Percentiles rank a stretch among this genome's conserved stretches.
These are phyloP conservation scores for Thera britannica DNA, from an alignment of 2,888 invertebrate genomes.

Conservation along the genomic window DNA sequence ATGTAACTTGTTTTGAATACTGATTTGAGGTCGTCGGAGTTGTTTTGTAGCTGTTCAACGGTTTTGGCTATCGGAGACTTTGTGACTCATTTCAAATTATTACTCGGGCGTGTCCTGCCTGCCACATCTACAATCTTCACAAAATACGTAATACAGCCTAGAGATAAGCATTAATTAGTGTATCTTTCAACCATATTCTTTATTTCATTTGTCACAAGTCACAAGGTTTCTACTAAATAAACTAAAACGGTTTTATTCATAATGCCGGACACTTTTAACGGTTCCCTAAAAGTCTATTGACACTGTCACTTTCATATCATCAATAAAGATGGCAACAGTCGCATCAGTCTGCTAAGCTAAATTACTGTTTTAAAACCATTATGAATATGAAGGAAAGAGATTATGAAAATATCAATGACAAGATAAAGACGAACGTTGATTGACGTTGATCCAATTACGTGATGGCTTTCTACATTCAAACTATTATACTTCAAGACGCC, in stretches of 20 bases:
- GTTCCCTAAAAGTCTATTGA: too few species aligned
- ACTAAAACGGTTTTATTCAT: too few species aligned
- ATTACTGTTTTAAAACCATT: too few species aligned
- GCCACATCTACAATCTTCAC: slow-evolving; percentile 51
- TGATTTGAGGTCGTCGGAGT: slow-evolving; percentile 39
- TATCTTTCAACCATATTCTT: neutral
- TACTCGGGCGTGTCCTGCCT: slow-evolving; percentile 56
- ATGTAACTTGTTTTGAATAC: slow-evolving; percentile 41
- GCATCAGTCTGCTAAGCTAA: too few species aligned
- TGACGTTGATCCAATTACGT: neutral
- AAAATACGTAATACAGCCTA: neutral
- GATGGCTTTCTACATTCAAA: too few species aligned
- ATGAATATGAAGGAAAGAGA: too few species aligned
- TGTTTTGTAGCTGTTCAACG: slow-evolving; percentile 56
- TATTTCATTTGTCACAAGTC: neutral
- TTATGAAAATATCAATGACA: neutral
- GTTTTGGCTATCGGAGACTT: slow-evolving; percentile 58
- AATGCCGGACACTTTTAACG: too few species aligned
- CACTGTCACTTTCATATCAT: too few species aligned
- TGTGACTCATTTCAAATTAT: slow-evolving; percentile 72
- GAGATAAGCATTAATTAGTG: neutral
- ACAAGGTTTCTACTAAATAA: neutral
- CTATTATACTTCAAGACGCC: too few species aligned
- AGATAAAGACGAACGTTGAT: neutral
- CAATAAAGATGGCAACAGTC: too few species aligned